Conservation (phyloP, 2,797 vertebrate species). For the Arctocebus calabarensis region DNA sequence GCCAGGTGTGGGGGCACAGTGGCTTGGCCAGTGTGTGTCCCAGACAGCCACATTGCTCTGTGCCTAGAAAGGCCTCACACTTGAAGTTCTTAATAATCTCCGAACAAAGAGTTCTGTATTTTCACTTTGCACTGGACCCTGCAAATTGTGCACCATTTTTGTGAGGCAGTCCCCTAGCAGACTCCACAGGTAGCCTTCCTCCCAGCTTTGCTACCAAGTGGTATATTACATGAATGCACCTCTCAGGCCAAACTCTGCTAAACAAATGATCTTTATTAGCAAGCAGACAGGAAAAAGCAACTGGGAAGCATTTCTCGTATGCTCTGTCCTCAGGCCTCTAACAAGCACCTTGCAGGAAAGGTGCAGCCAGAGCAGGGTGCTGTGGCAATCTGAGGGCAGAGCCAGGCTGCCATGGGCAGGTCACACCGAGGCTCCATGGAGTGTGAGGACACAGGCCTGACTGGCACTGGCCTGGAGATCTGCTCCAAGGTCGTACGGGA, state of each 20-base stretch:
- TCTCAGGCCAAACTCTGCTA: neutral
- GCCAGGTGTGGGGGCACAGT: neutral
- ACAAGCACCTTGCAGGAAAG: neutral
- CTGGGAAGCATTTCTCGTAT: accelerated
- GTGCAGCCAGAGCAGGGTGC: neutral
- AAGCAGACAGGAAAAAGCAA: neutral
- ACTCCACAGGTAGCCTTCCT: neutral
- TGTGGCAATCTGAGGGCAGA: neutral
- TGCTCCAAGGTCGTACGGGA: neutral
- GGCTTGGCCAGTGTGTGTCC: accelerated
- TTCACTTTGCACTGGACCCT: neutral
- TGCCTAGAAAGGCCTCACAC: neutral
- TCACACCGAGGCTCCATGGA: neutral
- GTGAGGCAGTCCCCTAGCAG: neutral
- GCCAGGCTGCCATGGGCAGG: neutral
- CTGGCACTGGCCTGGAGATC: neutral
- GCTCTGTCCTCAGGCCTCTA: neutral
- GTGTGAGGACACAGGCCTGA: neutral
- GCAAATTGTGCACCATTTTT: neutral
- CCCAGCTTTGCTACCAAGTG: neutral
- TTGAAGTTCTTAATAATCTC: neutral
- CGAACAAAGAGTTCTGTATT: neutral
- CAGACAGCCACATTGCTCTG: neutral
- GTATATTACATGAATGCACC: neutral
- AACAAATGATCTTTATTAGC: neutral